Evolutionary conservation across 2,113 vertebrate genomes (phyloP), one percentile per base, ranked within the genome.

Genomic region (Brienomyrus longianalis): DNA sequence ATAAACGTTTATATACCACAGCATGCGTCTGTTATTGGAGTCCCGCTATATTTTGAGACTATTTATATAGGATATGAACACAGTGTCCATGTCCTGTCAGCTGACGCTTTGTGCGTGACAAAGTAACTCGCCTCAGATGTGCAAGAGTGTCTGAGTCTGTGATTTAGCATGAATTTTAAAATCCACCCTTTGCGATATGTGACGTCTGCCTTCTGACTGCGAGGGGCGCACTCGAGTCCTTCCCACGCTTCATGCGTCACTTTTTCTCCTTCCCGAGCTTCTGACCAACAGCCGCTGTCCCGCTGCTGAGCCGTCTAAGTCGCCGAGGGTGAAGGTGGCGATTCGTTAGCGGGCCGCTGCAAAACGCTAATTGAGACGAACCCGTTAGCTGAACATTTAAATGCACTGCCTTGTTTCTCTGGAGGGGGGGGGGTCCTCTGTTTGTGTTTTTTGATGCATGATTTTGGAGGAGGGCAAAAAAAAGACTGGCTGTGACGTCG

Each of bases 401-500:
- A 23, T 80, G 74, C 21, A 35, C 21, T n/a, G 50, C 47, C 89
- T 80, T 70, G 19, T 45, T 66, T 90, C n/a, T 84, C 35, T 50
- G 19, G 27, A 7, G 70, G 27, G 10, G 45, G 5, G 45, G 21
- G 86, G 17, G 39, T 3, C 5, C 77, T 88, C 83, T 89, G 80
- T 89, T 85, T 90, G 59, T 90, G 87, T 84, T 85, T 83, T 88
- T 54, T 88, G 66, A 83, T 86, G 85, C 86, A 88, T 83, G 80
- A 90, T 88, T 80, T 89, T 66, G 17, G 19, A 3, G 43, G 23
- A 21, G 70, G 50, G 87, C 83, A 66, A 66, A 59, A 66, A 66
- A 66, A 66, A 11, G 89, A 92, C 92, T 86, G 50, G 74, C 90
- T 92, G 21, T 90, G 88, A 90, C 84, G 83, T 90, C 77, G 23